Conservation (phyloP, 1,140 invertebrate genomes). For the Potamilus streckersoni region DNA sequence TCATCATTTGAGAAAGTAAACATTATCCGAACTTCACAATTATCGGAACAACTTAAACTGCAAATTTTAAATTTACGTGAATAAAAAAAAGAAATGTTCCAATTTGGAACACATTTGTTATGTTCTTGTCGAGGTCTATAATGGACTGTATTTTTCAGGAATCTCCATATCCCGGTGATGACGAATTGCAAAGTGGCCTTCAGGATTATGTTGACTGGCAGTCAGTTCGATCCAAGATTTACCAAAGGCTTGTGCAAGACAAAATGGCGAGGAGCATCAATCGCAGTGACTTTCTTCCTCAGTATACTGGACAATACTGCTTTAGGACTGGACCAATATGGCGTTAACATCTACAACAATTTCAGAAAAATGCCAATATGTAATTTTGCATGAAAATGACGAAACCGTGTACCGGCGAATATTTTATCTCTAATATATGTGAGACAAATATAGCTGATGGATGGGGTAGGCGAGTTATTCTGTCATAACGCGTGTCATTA, state of each 20-base stretch:
- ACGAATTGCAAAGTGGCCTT: conserved; percentile 46
- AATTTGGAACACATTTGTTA: neutral
- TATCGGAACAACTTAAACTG: neutral
- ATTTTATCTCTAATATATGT: no score
- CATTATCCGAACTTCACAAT: neutral
- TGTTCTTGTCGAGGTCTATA: neutral
- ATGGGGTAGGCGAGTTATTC: no score
- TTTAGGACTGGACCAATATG: conserved; percentile 32
- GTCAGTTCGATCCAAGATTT: conserved; percentile 32
- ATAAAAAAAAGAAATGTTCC: neutral
- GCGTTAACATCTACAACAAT: no score
- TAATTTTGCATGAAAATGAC: no score
- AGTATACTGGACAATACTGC: conserved; percentile 39
- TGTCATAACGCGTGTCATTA: no score
- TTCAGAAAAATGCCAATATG: no score
- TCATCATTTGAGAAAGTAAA: neutral
- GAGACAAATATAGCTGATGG: no score
- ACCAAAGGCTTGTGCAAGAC: conserved; percentile 32
- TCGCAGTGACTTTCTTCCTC: conserved; percentile 32
- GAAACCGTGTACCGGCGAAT: no score
- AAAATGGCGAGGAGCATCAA: conserved; percentile 11
- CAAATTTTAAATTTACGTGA: neutral
- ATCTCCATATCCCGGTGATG: conserved; percentile 47
- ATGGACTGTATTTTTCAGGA: conserved; percentile 34
- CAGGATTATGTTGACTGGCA: conserved; percentile 54